Conservation (phyloP, 2,113 vertebrate species). For the Thermophis baileyi region DNA sequence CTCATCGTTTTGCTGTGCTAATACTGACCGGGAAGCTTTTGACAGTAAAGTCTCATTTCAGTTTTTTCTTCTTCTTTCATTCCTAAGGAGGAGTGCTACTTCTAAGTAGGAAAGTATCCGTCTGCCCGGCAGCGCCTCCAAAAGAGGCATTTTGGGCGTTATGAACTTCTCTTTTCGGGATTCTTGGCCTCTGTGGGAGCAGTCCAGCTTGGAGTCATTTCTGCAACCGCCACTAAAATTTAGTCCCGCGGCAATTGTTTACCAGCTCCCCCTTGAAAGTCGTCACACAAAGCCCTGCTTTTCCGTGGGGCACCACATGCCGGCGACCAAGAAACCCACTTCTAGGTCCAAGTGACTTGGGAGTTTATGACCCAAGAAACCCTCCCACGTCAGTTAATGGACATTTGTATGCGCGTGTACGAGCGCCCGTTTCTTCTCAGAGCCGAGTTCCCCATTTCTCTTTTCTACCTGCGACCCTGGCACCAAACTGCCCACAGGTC, state of each 20-base stretch:
- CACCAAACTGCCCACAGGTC: constrained; percentile 49
- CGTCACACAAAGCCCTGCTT: constrained; percentile 51
- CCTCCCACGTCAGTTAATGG: constrained; percentile 60
- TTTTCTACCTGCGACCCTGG: constrained; percentile 49
- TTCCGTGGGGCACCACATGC: constrained; percentile 50
- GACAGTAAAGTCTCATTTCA: background rate
- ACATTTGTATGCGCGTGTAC: constrained; percentile 24
- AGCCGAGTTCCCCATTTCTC: constrained; percentile 24
- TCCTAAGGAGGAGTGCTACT: background rate
- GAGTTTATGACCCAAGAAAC: constrained; percentile 65
- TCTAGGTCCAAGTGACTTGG: constrained; percentile 60
- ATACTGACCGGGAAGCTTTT: background rate
- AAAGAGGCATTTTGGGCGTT: constrained; percentile 30
- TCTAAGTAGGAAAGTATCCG: background rate
- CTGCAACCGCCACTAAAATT: constrained; percentile 4
- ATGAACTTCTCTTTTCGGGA: constrained; percentile 60
- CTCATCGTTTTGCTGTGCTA: background rate
- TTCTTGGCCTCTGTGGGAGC: constrained; percentile 57
- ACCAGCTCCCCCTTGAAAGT: constrained; percentile 37
- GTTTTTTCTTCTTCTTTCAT: background rate
- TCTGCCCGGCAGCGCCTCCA: background rate
- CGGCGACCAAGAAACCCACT: constrained; percentile 43
- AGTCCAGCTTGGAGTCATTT: background rate
- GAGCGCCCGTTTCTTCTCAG: background rate
- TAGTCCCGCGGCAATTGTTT: constrained; percentile 45